Conservation (phyloP, 2,888 invertebrate species). For the Phyto melanocephala region DNA sequence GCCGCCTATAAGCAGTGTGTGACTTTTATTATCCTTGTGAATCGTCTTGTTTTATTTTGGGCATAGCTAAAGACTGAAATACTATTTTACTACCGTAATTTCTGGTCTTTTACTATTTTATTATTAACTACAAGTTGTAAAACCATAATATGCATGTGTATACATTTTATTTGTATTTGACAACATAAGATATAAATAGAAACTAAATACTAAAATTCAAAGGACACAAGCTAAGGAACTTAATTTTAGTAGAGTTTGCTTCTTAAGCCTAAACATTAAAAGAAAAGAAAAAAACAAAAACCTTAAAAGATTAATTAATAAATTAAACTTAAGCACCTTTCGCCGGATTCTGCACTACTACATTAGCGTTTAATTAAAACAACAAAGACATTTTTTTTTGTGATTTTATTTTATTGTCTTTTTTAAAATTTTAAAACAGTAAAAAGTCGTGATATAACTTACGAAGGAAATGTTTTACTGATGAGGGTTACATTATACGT, state of each 20-base stretch:
- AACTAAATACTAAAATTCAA: background rate
- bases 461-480: background rate
- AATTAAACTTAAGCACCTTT: constrained; percentile 1
- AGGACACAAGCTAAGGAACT: background rate
- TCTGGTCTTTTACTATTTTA: too few species aligned
- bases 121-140: too few species aligned
- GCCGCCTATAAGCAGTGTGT: too few species aligned
- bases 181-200: background rate
- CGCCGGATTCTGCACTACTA: background rate
- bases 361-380: too few species aligned
- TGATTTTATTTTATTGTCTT: too few species aligned
- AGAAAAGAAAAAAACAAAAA: background rate
- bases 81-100: too few species aligned
- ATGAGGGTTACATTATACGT: too few species aligned
- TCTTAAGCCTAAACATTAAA: background rate
- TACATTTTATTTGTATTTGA: background rate
- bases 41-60: too few species aligned
- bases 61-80: too few species aligned
- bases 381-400: too few species aligned
- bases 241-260: background rate
- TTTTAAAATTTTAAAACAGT: too few species aligned
- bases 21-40: too few species aligned
- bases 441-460: background rate
- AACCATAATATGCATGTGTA: background rate
- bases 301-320: background rate